phyloP scores from a whole-genome alignment of 2,888 invertebrate genomes.

The Heterodera filipjevi region DNA sequence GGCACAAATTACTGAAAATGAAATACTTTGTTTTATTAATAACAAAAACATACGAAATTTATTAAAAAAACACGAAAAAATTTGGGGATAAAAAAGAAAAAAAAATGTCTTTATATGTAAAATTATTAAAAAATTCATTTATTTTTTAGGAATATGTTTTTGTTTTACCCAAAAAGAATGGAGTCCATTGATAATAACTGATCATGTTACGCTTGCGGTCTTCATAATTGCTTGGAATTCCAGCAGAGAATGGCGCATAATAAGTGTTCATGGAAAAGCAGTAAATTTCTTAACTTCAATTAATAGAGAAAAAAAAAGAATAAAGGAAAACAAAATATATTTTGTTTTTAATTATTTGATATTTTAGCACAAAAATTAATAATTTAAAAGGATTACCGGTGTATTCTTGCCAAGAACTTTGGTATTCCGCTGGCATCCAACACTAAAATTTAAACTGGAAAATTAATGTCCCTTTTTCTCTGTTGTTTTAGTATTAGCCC shows the following conservation, averaged over 20 bases:
- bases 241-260: constrained; percentile 60
- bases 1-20: constrained; percentile 63
- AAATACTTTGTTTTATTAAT: too few species aligned
- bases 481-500: background rate
- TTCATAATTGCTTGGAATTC: constrained; percentile 55
- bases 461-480: too few species aligned
- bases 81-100: too few species aligned
- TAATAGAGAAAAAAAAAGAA: background rate
- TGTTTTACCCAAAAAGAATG: constrained; percentile 39
- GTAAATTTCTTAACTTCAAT: constrained; percentile 50
- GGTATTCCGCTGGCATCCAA: constrained; percentile 64
- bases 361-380: too few species aligned
- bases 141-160: background rate
- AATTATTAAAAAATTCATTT: background rate
- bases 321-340: too few species aligned
- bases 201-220: constrained; percentile 52
- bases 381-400: constrained; percentile 46
- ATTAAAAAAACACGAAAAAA: too few species aligned
- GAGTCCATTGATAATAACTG: constrained; percentile 58
- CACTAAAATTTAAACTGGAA: constrained; percentile 41
- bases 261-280: constrained; percentile 66
- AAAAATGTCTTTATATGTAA: too few species aligned
- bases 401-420: constrained; percentile 64
- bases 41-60: too few species aligned
- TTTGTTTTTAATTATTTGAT: too few species aligned